Evolutionary conservation across 1,140 invertebrate species (phyloP), one percentile per base, ranked within the genome.

Genomic region (Harlomillsia oculata): DNA sequence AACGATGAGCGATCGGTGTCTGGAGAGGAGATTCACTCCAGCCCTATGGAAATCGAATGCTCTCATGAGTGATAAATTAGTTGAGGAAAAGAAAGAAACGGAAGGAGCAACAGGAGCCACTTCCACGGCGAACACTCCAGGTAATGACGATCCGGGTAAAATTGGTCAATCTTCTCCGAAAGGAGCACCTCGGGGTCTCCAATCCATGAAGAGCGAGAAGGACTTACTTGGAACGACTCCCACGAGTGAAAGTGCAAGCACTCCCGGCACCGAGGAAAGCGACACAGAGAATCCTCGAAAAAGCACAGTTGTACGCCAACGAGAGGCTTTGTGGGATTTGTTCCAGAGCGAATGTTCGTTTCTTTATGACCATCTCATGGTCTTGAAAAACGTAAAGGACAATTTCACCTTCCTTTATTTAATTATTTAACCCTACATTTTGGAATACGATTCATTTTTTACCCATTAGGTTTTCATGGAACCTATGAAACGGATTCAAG

Each of bases 401-500:
- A 21, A 16, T 32, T 32, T 13, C 28, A 48, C 16, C 23, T 26
- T 2, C 4, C 8, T 44, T 9, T 44, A 13, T 2, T 11, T 6
- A 8, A n/a, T n/a, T n/a, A 34, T 34, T 34, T 34, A n/a, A 9
- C n/a, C n/a, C 32, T 34, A 9, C n/a, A 34, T 9, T 34, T 9
- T 9, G 32, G 32, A 34, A 34, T 9, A 34, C n/a, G 8, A 34
- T 34, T 34, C n/a, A n/a, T 52, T 23, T n/a, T n/a, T n/a, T n/a
- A n/a, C n/a, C n/a, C n/a, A n/a, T n/a, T 65, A 82, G 78, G 81
- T 83, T 29, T 84, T 82, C 67, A 78, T 84, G 76, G 81, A 83
- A 64, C 82, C 82, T 0, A 66, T 83, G 55, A 84, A 84, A 69
- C 80, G 81, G 63, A 77, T 81, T 26, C 81, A 83, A 69, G 81